Conservation (phyloP, 2,113 vertebrate species). For the Pseudorhombus dupliciocellatus region DNA sequence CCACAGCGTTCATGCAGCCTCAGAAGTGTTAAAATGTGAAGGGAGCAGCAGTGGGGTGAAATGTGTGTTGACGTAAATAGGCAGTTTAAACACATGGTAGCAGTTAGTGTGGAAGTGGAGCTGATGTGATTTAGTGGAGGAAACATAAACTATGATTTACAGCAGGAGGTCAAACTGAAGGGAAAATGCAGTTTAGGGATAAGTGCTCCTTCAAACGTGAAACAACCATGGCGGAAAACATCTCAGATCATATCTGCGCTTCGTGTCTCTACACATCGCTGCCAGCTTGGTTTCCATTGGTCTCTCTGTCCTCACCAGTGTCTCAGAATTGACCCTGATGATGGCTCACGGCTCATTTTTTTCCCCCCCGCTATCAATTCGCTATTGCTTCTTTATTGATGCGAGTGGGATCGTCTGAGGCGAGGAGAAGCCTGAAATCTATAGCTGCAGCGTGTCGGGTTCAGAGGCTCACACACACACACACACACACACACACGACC, state of each 20-base stretch:
- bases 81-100: slow-evolving; percentile 44
- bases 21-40: slow-evolving; percentile 35
- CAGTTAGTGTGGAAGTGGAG: slow-evolving; percentile 19
- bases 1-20: slow-evolving; percentile 30
- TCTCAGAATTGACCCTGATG: slow-evolving; percentile 41
- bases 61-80: slow-evolving; percentile 25
- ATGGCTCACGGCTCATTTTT: slow-evolving; percentile 35
- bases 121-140: slow-evolving; percentile 39
- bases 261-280: slow-evolving; percentile 21
- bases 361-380: slow-evolving; percentile 37
- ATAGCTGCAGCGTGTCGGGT: slow-evolving; percentile 38
- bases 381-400: slow-evolving; percentile 46
- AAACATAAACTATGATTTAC: slow-evolving; percentile 47
- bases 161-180: slow-evolving; percentile 19
- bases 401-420: slow-evolving; percentile 48
- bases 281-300: slow-evolving; percentile 43
- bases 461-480: slow-evolving; percentile 18
- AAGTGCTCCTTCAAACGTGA: slow-evolving; percentile 1
- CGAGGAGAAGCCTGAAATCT: slow-evolving; percentile 52
- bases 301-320: slow-evolving; percentile 22
- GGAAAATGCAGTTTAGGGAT: not conserved
- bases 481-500: not conserved
- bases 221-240: not conserved
- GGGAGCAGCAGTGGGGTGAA: slow-evolving; percentile 12
- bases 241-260: not conserved